Conservation (phyloP, 2,113 vertebrate species). For the Oncorhynchus masou region DNA sequence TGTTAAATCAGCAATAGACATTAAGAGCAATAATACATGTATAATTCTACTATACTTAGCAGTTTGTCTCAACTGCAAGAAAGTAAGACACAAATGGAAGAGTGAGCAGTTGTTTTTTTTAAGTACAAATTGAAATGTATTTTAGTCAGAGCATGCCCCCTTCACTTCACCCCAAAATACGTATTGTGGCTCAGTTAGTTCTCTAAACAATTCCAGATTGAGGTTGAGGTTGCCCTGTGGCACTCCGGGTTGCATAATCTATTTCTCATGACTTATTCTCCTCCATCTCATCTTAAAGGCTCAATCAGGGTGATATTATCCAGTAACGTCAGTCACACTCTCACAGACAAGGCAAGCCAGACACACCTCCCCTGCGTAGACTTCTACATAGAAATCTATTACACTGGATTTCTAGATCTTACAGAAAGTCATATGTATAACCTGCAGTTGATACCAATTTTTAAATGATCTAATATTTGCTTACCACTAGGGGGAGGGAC, state of each 20-base stretch:
- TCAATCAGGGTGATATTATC: slow-evolving; percentile 63
- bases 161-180: slow-evolving; percentile 65
- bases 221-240: slow-evolving; percentile 70
- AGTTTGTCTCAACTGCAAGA: neutral
- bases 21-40: neutral
- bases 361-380: slow-evolving; percentile 7
- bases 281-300: no score
- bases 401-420: no score
- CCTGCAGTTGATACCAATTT: neutral
- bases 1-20: slow-evolving; percentile 36
- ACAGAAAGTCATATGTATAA: no score
- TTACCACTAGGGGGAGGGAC: neutral
- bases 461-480: neutral
- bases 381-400: neutral
- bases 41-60: neutral
- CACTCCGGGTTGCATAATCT: slow-evolving; percentile 27
- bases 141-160: slow-evolving; percentile 71
- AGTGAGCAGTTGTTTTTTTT: no score
- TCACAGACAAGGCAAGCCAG: slow-evolving; percentile 19
- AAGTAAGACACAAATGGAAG: slow-evolving; percentile 25
- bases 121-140: slow-evolving; percentile 61
- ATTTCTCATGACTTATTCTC: no score
- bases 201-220: slow-evolving; percentile 73
- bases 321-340: slow-evolving; percentile 42
- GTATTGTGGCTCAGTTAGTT: slow-evolving; percentile 55